Conservation (phyloP, 2,797 vertebrate genomes). For the Sandelia bainsii region DNA sequence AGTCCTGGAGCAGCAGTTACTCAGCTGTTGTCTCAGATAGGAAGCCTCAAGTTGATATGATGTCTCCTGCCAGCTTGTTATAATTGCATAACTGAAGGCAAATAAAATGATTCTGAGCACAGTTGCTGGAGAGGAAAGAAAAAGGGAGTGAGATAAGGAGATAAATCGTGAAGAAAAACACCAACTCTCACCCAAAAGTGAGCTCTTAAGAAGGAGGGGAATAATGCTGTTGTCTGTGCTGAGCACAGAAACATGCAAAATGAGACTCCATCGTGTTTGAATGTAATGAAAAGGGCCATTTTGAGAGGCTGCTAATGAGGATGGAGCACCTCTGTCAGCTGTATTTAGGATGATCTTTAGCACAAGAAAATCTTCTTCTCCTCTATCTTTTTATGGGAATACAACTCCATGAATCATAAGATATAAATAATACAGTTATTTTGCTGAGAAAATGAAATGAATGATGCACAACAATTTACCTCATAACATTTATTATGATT, state of each 20-base stretch:
- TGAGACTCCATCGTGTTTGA: conserved; percentile 71
- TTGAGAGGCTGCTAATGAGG: conserved; percentile 66
- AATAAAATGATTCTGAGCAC: conserved; percentile 65
- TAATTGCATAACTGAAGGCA: conserved; percentile 73
- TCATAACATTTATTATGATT: conserved; percentile 45
- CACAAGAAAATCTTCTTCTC: conserved; percentile 32
- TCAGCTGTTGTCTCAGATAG: conserved; percentile 71
- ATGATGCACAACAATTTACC: conserved; percentile 27
- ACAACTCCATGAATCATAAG: conserved; percentile 15
- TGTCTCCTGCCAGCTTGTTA: conserved; percentile 76
- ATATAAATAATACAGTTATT: conserved; percentile 33
- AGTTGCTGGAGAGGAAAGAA: conserved; percentile 15
- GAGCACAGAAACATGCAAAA: conserved; percentile 27
- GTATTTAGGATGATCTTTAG: conserved; percentile 56
- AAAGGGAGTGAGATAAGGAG: background rate
- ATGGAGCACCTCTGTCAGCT: conserved; percentile 55
- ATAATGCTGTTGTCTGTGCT: conserved; percentile 19
- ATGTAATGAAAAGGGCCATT: conserved; percentile 74
- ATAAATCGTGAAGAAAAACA: conserved; percentile 4
- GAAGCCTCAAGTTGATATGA: conserved; percentile 70
- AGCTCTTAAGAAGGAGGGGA: conserved; percentile 1
- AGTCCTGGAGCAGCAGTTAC: conserved; percentile 62
- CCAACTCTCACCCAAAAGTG: conserved; percentile 7
- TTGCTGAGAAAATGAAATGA: conserved; percentile 14
- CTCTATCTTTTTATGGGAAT: conserved; percentile 35